These are phyloP conservation scores for Sylvilagus floridanus DNA, from an alignment of 2,797 vertebrate genomes.

Conservation along the genomic window DNA sequence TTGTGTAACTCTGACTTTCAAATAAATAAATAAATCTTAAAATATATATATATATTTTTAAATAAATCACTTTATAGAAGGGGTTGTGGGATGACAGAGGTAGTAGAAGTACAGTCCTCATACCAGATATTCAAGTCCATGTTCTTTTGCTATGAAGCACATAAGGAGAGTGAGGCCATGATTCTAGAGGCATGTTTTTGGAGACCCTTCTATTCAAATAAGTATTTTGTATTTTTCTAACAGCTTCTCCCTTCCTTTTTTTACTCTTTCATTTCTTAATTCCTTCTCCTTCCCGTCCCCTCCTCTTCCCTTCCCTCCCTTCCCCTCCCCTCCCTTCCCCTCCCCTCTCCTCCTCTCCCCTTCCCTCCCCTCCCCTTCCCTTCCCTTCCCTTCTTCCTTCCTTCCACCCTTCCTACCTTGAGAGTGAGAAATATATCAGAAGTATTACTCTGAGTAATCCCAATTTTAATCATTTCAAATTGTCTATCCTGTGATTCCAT, in stretches of 20 bases:
- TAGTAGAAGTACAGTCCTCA: not conserved
- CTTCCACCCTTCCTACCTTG: not conserved
- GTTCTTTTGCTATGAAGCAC: not conserved
- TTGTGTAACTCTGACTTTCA: no score
- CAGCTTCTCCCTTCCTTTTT: not conserved
- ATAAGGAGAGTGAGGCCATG: not conserved
- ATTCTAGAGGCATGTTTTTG: slow-evolving; percentile 36
- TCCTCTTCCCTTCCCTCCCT: not conserved
- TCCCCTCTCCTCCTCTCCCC: not conserved
- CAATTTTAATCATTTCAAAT: slow-evolving; percentile 52
- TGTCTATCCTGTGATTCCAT: not conserved
- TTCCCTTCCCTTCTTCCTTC: not conserved
- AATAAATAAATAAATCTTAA: no score
- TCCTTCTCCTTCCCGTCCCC: not conserved
- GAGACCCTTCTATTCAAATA: not conserved
- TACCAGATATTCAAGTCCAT: not conserved
- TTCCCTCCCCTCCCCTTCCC: rapidly evolving
- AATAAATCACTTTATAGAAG: not conserved
- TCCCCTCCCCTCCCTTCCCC: no score
- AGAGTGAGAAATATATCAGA: not conserved
- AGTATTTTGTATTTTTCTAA: slow-evolving; percentile 47
- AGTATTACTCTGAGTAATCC: not conserved
- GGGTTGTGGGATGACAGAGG: not conserved
- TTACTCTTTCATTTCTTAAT: not conserved
- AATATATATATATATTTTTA: no score